Evolutionary conservation across 2,888 invertebrate genomes (phyloP), one percentile per base, ranked within the genome.

Genomic region (Pocota personata): DNA sequence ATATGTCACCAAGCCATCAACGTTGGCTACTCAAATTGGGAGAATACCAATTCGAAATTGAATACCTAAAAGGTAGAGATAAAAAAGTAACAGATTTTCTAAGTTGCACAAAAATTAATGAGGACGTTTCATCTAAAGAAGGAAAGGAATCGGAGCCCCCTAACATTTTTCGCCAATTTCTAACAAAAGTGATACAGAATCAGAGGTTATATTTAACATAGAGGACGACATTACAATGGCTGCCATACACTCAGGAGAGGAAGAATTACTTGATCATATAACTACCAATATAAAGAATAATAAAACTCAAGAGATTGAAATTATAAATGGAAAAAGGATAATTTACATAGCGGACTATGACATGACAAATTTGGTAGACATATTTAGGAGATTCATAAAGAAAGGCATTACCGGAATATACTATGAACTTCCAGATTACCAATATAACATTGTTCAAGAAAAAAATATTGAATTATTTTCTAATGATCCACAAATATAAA

Each of bases 391-490:
- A 67, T 88, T 69, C 71, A 66, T 87, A 2, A 72, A 16, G 40
- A 88, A 88, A 79, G 87, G 82, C 43, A 82, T 78, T 32, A 8
- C 87, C 35, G 84, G 79, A 14, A 87, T 87, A 40, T 87, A 40
- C 66, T 88, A 79, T 2, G 80, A 88, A 73, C 40, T 16, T 88
- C n/a, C n/a, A n/a, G n/a, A n/a, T n/a, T n/a, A n/a, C n/a, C n/a
- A n/a, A n/a, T n/a, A n/a, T n/a, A n/a, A n/a, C n/a, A 87, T 14
- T 1, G 14, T 88, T 6, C 87, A 88, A 37, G 43, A 84, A 71
- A 88, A 87, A 52, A 21, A n/a, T n/a, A n/a, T n/a, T 6, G 71
- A 87, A 32, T 75, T 88, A 71, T 89, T 71, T 50, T 87, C 87
- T 0, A 87, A 88, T n/a, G 73, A 88, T 10, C 72, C 14, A 0